Percentiles rank a stretch among this genome's conserved stretches.
Evolutionary conservation across 53 echinoderm and acorn worm genomes (phyloP).

Genomic region (Hippasteria phrygiana): DNA sequence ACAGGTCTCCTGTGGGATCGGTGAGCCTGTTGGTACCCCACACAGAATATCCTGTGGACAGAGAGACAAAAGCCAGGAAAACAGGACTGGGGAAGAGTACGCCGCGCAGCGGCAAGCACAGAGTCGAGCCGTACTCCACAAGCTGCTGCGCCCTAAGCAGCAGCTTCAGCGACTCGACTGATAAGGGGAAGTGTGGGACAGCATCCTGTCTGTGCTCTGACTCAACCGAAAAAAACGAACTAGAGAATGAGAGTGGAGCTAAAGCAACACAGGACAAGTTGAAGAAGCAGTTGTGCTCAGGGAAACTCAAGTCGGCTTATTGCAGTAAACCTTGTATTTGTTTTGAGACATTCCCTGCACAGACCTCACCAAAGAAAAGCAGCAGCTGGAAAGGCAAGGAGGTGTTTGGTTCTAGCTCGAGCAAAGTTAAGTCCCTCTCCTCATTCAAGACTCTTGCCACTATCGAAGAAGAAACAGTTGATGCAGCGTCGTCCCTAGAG

Average conservation of each 20-base stretch:
- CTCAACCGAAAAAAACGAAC: neutral
- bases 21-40: slow-evolving; percentile 65
- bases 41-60: slow-evolving; percentile 60
- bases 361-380: neutral
- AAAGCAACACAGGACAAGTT: neutral
- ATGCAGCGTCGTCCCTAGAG: slow-evolving; percentile 9
- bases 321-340: slow-evolving; percentile 6
- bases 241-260: neutral
- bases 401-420: slow-evolving; percentile 61
- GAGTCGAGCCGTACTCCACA: slow-evolving; percentile 73
- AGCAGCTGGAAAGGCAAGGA: slow-evolving; percentile 41
- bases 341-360: slow-evolving; percentile 29
- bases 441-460: slow-evolving; percentile 89
- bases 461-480: slow-evolving; percentile 82
- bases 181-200: slow-evolving; percentile 18
- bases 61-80: slow-evolving; percentile 58
- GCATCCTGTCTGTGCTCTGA: neutral
- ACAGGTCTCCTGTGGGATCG: slow-evolving; percentile 63
- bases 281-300: neutral
- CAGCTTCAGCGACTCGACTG: slow-evolving; percentile 21
- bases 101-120: slow-evolving; percentile 55
- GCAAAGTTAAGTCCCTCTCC: slow-evolving; percentile 67
- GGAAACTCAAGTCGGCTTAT: neutral
- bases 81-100: slow-evolving; percentile 38
- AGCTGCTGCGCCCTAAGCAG: neutral